Conservation (phyloP, 2,797 vertebrate genomes). For the Tragelaphus eurycerus region DNA sequence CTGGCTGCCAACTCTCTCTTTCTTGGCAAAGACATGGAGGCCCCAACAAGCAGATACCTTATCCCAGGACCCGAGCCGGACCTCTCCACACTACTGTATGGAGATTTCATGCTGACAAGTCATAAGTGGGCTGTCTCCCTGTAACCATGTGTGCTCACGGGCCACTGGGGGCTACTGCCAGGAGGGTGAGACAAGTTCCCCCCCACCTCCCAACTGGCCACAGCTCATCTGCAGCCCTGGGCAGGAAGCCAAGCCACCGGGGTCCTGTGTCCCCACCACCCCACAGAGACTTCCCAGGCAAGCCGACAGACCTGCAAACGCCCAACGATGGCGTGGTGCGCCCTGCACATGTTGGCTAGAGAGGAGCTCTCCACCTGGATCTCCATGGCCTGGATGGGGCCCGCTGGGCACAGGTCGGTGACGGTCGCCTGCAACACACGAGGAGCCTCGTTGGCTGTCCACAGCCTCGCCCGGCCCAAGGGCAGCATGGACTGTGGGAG, state of each 20-base stretch:
- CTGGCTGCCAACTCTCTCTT: neutral
- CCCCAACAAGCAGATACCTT: rapidly evolving
- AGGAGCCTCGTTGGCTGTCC: neutral
- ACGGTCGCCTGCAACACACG: constrained; percentile 82
- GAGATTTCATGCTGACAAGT: neutral
- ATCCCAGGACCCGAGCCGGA: rapidly evolving
- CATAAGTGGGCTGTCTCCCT: neutral
- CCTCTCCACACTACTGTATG: neutral
- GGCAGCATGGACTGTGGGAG: rapidly evolving
- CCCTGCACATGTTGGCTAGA: constrained; percentile 86
- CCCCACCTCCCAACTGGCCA: neutral
- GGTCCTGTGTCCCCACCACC: neutral
- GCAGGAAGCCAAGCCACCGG: neutral
- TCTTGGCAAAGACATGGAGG: neutral
- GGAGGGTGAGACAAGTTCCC: neutral
- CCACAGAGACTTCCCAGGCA: rapidly evolving
- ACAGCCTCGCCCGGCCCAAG: rapidly evolving
- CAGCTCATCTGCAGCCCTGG: rapidly evolving
- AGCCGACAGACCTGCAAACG: constrained; percentile 78
- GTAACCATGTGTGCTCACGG: rapidly evolving
- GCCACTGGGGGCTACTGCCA: neutral
- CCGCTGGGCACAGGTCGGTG: constrained; percentile 73
- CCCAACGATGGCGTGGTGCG: constrained; percentile 88
- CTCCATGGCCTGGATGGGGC: constrained; percentile 85
- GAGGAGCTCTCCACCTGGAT: constrained; percentile 89